Percentiles rank a stretch among this genome's conserved stretches.
Conservation (phyloP, 2,113 vertebrate genomes). For the Piliocolobus tephrosceles region DNA sequence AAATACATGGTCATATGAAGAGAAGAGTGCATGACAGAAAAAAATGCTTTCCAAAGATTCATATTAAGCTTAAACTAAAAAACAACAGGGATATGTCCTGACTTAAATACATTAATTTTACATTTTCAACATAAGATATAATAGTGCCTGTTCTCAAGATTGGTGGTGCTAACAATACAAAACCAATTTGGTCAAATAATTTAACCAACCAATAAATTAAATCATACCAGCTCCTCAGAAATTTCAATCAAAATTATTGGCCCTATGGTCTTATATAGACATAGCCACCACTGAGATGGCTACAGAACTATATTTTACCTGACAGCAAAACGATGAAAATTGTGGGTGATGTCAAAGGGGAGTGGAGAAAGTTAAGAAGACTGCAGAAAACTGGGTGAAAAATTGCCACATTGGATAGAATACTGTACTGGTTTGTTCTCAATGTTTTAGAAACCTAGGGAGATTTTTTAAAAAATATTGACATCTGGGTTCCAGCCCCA, state of each 20-base stretch:
- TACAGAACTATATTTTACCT: neutral
- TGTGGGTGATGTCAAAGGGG: neutral
- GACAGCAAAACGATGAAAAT: neutral
- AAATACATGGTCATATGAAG: neutral
- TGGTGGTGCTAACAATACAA: neutral
- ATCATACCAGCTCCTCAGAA: neutral
- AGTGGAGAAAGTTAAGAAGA: neutral
- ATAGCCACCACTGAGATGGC: neutral
- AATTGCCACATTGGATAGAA: neutral
- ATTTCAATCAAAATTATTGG: neutral
- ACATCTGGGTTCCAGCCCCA: neutral
- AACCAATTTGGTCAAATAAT: neutral
- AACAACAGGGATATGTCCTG: neutral
- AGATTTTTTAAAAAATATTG: neutral
- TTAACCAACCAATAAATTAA: neutral
- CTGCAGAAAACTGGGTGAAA: neutral
- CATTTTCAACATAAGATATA: neutral
- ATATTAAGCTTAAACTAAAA: neutral
- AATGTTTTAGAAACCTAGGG: neutral
- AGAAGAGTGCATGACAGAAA: neutral
- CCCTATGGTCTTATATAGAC: neutral
- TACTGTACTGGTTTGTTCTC: neutral
- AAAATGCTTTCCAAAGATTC: neutral
- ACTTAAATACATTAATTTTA: neutral
- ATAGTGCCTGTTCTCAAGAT: neutral